phyloP scores from a whole-genome alignment of 2,113 vertebrate genomes.

The Oreochromis tanganicae region DNA sequence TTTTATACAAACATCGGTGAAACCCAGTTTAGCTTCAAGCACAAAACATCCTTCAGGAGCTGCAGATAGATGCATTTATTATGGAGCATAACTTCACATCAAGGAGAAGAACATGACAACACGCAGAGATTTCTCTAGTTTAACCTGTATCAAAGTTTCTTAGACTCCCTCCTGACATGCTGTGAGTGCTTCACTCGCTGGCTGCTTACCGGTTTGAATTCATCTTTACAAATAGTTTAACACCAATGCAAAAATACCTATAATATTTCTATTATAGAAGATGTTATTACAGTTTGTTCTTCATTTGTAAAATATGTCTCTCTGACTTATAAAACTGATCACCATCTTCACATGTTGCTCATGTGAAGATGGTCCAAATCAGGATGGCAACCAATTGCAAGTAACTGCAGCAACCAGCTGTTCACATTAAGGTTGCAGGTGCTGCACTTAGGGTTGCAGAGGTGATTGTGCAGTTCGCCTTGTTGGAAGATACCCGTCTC shows the following conservation, averaged over 20 bases:
- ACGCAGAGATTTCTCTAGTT: neutral
- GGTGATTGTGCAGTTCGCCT: neutral
- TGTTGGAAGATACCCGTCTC: neutral
- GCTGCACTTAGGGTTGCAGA: neutral
- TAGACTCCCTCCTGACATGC: neutral
- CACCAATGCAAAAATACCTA: neutral
- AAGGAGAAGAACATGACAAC: neutral
- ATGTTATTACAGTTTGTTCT: no score
- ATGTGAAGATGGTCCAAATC: no score
- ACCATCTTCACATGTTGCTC: no score
- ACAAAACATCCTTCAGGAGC: neutral
- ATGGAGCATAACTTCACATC: neutral
- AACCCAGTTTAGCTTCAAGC: neutral
- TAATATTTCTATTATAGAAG: no score
- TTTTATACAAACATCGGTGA: neutral
- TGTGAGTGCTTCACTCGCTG: no score
- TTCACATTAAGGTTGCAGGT: neutral
- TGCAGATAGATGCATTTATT: neutral
- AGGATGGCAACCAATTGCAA: no score
- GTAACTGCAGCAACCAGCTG: neutral
- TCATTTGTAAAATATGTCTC: no score
- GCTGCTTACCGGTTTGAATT: neutral
- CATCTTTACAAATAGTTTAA: neutral
- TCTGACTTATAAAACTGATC: no score
- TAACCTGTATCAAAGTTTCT: neutral